Base-by-base conservation (phyloP, 1,140 invertebrate genomes). In the Hetaerina americana region DNA sequence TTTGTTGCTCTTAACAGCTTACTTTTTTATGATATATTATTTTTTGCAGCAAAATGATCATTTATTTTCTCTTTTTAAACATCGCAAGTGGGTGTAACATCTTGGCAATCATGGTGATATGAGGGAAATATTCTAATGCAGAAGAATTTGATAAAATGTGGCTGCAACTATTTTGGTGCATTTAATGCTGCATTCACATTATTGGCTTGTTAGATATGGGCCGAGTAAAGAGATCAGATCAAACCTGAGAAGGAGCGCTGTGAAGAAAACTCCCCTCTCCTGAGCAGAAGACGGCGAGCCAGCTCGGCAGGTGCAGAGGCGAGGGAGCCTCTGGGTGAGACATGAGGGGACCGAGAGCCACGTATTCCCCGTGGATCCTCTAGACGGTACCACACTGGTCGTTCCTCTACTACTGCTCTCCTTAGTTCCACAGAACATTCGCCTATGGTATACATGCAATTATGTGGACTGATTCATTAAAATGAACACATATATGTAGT, bases 371-470 rank as follows among this genome's bases (percentile, higher is more conserved):
- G 85, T 0, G 89, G 89, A 80, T 93, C 92, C 76, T 94, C 91
- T 66, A 96, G 81, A 22, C 91, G 87, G 80, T 93, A 95, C 92
- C 92, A 95, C 26, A 92, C 89, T 5, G 92, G 90, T 72, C 91
- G 87, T 77, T 94, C 92, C 76, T 93, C 90, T 66, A 94, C 85
- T 75, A 94, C 91, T 5, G 91, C 92, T 80, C 91, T 92, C 75
- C 92, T 86, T 29, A 92, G 77, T 78, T 92, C 89, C 49, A 95
- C 88, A 29, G 86, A 88, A 78, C 90, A 92, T 80, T 95, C 93
- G 6, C 80, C 80, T 77, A 49, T 28, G n/a, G 25, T 40, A 40
- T 15, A 69, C 24, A 70, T 40, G 10, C n/a, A 26, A 73, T 22
- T 49, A 26, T 5, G 12, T 29, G 27, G 25, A 18, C 24, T 29